Evolutionary conservation across 2,888 invertebrate species (phyloP).

Genomic region (Notocelia uddmanniana): DNA sequence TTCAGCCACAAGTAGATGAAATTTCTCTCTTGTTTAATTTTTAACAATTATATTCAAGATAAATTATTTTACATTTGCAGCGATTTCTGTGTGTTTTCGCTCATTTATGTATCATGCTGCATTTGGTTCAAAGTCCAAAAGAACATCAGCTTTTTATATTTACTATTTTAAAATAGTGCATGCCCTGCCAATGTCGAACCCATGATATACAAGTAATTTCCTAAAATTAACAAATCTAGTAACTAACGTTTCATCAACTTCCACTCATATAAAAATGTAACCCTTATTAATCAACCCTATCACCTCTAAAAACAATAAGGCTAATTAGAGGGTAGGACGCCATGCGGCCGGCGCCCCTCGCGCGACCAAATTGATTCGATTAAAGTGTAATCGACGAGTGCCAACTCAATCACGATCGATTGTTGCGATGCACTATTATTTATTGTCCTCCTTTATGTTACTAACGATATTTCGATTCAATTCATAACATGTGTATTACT

Average conservation of each 20-base stretch:
- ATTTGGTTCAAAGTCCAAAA: no score
- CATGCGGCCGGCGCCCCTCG: constrained; percentile 5
- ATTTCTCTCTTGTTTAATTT: no score
- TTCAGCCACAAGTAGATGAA: no score
- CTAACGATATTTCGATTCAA: constrained; percentile 15
- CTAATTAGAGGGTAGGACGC: constrained; percentile 29
- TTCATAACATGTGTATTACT: neutral
- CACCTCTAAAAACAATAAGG: constrained; percentile 32
- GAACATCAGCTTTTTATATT: no score
- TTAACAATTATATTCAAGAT: no score
- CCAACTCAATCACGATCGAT: constrained; percentile 36
- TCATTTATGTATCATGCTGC: no score
- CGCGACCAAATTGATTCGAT: constrained; percentile 39
- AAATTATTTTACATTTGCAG: no score
- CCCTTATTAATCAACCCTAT: constrained; percentile 31
- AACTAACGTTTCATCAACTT: neutral
- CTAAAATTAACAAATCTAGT: neutral
- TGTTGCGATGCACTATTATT: constrained; percentile 36
- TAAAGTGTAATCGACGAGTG: constrained; percentile 40
- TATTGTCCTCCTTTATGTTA: constrained; percentile 24
- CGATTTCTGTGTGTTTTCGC: no score
- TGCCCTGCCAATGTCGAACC: neutral
- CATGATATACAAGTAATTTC: neutral
- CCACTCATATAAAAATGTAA: neutral
- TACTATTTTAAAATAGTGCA: no score